Evolutionary conservation across 2,888 invertebrate species (phyloP), one percentile per base, ranked within the genome.

Genomic region (Volucella inflata): DNA sequence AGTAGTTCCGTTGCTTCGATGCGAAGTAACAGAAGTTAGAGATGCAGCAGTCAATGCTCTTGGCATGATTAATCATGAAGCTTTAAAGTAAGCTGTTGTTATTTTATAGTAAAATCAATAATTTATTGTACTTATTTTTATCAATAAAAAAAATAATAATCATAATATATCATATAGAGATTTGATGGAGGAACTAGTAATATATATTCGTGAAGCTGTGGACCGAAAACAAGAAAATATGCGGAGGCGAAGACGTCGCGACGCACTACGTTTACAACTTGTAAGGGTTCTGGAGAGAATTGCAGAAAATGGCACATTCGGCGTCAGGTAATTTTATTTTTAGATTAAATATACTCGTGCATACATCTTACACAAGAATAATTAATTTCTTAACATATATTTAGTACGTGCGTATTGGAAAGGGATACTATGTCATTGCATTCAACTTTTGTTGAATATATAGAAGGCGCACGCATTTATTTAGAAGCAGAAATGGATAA

Each of bases 211-310:
- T 16, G 99, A 99, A 92, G 98, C 99, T 0, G 97, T 98, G 17
- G 99, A 99, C 91, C 95, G 98, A 60, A 99, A 99, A 91, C 98
- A 99, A 92, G 99, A 99, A 91, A 99, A 99, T 91, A 96, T 99
- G 94, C 94, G 99, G 72, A 93, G 99, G 50, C 94, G 98, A 50
- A 93, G 98, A 72, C 94, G 99, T 48, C 95, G 98, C 71, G 99
- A 99, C 92, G 97, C 98, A 11, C 93, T 99, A 64, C 94, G 99
- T 53, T 93, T 99, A 51, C 97, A 99, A 89, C 93, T 99, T 87
- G 97, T 98, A 82, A 95, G 97, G 89, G 96, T 99, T 88, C 93
- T 99, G 88, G 97, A 99, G 90, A 94, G 98, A 82, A 97, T 98
- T 84, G 98, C 98, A 1, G 97, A 97, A 90, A 95, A 96, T 91